Percentiles rank a stretch among this genome's conserved stretches.
Evolutionary conservation across 30 jellyfish, hydroid and myxozoan species (phyloP).

Genomic region (Nemopilema nomurai): DNA sequence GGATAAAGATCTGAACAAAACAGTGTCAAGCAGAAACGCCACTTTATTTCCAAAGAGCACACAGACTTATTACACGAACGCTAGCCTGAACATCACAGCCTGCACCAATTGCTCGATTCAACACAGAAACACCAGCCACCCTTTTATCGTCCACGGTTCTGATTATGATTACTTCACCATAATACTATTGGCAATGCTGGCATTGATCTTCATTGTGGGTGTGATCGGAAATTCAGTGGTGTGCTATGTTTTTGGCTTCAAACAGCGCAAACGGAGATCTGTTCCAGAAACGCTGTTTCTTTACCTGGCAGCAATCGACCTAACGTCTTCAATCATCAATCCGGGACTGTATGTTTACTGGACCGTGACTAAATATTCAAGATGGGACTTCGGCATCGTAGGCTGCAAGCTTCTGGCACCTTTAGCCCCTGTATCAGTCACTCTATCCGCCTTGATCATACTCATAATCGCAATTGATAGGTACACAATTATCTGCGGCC

Average conservation of each 20-base stretch:
- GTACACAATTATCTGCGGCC: conserved; percentile 70
- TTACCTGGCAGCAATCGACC: conserved; percentile 77
- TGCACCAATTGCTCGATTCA: not conserved
- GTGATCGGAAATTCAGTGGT: conserved; percentile 84
- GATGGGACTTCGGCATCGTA: conserved; percentile 90
- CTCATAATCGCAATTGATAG: conserved; percentile 87
- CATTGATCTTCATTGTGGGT: conserved; percentile 74
- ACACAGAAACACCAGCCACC: not conserved
- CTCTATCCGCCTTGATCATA: conserved; percentile 82
- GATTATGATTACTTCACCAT: conserved; percentile 48
- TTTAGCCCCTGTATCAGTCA: conserved; percentile 79
- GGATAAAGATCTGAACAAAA: not conserved
- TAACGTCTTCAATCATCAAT: conserved; percentile 76
- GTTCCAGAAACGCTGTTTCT: conserved; percentile 86
- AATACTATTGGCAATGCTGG: conserved; percentile 38
- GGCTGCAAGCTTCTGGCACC: conserved; percentile 87
- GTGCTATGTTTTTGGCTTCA: conserved; percentile 77
- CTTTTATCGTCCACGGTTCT: too few relatives aligned
- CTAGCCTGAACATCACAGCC: not conserved
- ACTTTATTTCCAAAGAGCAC: not conserved
- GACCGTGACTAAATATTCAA: conserved; percentile 61
- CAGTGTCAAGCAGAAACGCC: not conserved
- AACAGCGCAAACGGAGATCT: conserved; percentile 56
- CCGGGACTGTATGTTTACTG: conserved; percentile 77
- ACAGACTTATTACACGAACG: not conserved